These are phyloP conservation scores for Thryonomys swinderianus DNA, from an alignment of 2,113 vertebrate species.

Conservation along the genomic window DNA sequence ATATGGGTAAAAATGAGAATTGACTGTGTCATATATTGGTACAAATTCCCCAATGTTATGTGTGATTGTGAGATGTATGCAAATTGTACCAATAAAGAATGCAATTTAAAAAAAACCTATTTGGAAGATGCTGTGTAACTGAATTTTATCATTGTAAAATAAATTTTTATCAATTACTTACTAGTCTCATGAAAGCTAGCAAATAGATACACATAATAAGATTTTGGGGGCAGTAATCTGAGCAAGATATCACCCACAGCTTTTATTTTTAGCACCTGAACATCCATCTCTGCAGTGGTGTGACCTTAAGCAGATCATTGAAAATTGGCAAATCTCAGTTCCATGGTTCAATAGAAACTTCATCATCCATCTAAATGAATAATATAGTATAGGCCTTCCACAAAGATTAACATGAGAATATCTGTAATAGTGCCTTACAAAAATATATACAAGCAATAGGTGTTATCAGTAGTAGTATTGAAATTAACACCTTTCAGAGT, in stretches of 20 bases:
- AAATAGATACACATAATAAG: background rate
- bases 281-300: background rate
- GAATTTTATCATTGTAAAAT: background rate
- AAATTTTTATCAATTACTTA: slow-evolving; percentile 31
- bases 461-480: background rate
- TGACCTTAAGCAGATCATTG: background rate
- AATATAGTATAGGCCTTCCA: background rate
- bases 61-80: too few relatives aligned
- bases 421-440: background rate
- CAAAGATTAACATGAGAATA: background rate
- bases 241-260: background rate
- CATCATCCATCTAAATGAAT: background rate
- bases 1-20: too few relatives aligned
- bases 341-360: background rate
- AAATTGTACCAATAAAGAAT: too few relatives aligned
- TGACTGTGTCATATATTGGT: too few relatives aligned
- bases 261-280: background rate
- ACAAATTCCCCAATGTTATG: too few relatives aligned
- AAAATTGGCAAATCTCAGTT: background rate
- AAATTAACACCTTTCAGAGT: background rate
- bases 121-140: background rate
- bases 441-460: background rate
- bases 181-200: background rate
- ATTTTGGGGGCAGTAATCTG: background rate
- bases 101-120: background rate